Evolutionary conservation across 2,113 vertebrate species (phyloP), one percentile per base, ranked within the genome.

Genomic region (Nymphicus hollandicus): DNA sequence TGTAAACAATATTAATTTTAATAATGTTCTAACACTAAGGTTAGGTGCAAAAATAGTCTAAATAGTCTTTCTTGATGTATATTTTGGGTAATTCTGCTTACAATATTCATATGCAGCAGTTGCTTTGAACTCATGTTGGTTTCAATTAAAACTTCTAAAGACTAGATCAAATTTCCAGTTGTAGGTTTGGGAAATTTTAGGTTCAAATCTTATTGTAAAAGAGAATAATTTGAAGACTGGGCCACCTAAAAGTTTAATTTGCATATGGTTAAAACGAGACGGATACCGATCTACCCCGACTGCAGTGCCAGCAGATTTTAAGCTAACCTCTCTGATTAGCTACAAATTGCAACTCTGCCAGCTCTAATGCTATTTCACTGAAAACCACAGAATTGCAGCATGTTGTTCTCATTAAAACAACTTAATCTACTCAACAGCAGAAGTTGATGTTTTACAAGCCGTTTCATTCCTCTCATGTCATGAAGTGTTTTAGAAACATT

Each of bases 1-100:
- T 70, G n/a, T n/a, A 86, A 93, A 79, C 12, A 72, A 10, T 79
- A 95, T 55, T 72, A 27, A 86, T 93, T 91, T 92, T 69, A 89
- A 83, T 92, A 95, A 66, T 29, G 50, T 91, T 91, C 46, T 94
- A 86, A 39, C 71, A 66, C 16, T 35, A 44, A 24, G 53, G 47
- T 35, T 27, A 81, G 55, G 10, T 87, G 35, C 58, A 79, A 95
- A 93, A 80, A 41, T 11, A 86, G 27, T 3, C 37, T 23, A 23
- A 58, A 35, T 35, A 95, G 49, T 68, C 60, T 58, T 81, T 85
- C 47, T 70, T 95, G 53, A 90, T 79, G 13, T 69, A 20, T 82
- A 70, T 84, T 94, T 94, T 55, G 63, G 73, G 53, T 83, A 22
- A 77, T 35, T 44, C 60, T 50, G 79, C 55, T 92, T 90, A 11